Base-by-base conservation (phyloP, 2,888 invertebrate genomes). In the Ceramica pisi region DNA sequence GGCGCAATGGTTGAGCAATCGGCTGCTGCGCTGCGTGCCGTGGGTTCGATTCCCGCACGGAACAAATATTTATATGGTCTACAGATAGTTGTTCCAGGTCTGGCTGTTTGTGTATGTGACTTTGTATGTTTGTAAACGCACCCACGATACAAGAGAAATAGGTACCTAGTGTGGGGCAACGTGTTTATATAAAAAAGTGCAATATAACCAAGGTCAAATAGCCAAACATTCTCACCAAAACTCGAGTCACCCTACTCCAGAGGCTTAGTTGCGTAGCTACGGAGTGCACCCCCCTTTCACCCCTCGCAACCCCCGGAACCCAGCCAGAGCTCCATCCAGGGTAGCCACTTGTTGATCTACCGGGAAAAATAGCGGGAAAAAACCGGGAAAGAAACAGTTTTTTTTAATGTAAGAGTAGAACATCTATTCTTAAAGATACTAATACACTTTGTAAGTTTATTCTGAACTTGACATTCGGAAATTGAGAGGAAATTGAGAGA, bases 291-390 rank as follows among this genome's bases (percentile, higher is more conserved):
- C 83, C 72, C 71, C 51, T 65, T 73, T 65, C 55, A 46, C 55
- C 59, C 51, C 61, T n/a, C 60, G 16, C 50, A 38, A 35, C 57
- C 51, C 56, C 59, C 44, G 55, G 53, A 65, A 62, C 71, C 78
- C 72, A 73, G 84, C 75, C 71, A 75, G 71, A 84, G 83, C 82
- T 82, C 62, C 68, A 71, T 75, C 85, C 71, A 38, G 80, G 83
- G 82, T 67, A 80, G 69, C 84, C 90, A 90, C 90, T 90, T 90
- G 90, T 90, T 90, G 90, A 88, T 87, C 83, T 74, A 44, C 79
- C 77, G 50, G 81, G 86, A 79, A 86, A 87, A 85, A 87, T 82
- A 75, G 74, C 83, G 75, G 80, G 59, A 68, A 85, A 85, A 84
- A 83, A 76, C 67, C 65, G 31, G 78, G 77, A 81, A 84, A 78